Evolutionary conservation across 2,888 invertebrate genomes (phyloP).

Genomic region (Drosophila dives): DNA sequence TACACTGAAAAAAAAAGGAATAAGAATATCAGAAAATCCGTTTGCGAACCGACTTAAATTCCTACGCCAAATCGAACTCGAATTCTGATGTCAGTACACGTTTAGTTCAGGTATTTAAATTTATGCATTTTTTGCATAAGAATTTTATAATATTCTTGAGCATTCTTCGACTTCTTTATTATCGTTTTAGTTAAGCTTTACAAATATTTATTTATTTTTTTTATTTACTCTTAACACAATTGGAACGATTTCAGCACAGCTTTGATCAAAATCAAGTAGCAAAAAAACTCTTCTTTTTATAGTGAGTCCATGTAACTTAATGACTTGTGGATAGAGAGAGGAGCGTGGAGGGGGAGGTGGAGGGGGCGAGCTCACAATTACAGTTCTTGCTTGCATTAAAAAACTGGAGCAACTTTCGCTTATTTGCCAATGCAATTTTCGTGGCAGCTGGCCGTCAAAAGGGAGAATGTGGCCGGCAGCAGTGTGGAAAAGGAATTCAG

Average conservation of each 20-base stretch:
- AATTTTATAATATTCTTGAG: too few species aligned
- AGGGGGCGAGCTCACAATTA: not conserved
- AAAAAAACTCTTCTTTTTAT: not conserved
- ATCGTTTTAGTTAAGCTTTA: too few species aligned
- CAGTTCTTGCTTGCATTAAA: not conserved
- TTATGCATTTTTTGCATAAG: too few species aligned
- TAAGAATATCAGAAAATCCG: not conserved
- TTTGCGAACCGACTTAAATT: too few species aligned
- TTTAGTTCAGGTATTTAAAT: too few species aligned
- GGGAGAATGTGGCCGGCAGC: slow-evolving; percentile 28
- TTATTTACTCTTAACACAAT: too few species aligned
- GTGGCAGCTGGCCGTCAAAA: slow-evolving; percentile 5
- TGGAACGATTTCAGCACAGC: not conserved
- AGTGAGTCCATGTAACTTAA: not conserved
- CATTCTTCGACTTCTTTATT: too few species aligned
- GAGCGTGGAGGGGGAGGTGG: too few species aligned
- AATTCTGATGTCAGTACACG: too few species aligned
- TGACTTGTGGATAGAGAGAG: not conserved
- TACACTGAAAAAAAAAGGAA: slow-evolving; percentile 3
- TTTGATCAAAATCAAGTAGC: not conserved
- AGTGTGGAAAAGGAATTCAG: not conserved
- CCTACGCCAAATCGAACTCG: too few species aligned
- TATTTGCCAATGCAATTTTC: slow-evolving; percentile 3
- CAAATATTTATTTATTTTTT: too few species aligned
- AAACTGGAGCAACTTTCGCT: slow-evolving; percentile 1